phyloP scores from a whole-genome alignment of 2,113 vertebrate genomes.

The Sminthopsis crassicaudata region DNA sequence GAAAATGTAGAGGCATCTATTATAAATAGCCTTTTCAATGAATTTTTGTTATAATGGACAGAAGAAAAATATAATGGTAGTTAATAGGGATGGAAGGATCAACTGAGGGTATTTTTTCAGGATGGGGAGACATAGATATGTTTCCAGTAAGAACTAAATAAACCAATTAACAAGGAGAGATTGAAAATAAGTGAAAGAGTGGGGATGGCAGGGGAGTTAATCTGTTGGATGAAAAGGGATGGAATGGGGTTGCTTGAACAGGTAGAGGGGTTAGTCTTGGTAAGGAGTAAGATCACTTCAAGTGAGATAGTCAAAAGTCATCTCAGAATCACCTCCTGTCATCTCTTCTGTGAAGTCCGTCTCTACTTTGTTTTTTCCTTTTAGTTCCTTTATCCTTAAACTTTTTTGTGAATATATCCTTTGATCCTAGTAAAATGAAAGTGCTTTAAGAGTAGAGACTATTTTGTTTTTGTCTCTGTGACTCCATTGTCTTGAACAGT shows the following conservation, averaged over 20 bases:
- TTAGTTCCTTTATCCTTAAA: not conserved
- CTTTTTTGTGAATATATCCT: not conserved
- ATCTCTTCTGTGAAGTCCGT: not conserved
- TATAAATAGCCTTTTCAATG: not conserved
- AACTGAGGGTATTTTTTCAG: not conserved
- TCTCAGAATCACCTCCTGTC: not conserved
- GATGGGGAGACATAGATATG: not conserved
- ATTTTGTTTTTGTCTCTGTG: not conserved
- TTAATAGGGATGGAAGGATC: not conserved
- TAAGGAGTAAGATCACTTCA: not conserved
- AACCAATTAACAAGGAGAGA: not conserved
- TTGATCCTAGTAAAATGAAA: not conserved
- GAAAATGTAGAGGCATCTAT: not conserved
- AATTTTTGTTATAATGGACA: not conserved
- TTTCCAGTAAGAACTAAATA: not conserved
- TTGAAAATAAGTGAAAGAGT: not conserved
- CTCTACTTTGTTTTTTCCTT: not conserved
- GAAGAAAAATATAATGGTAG: not conserved
- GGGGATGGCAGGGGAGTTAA: not conserved
- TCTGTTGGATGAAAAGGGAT: not conserved
- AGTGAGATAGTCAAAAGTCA: not conserved
- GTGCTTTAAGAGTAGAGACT: not conserved
- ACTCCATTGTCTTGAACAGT: not conserved
- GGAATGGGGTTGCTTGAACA: not conserved
- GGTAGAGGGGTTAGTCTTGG: not conserved